These are phyloP conservation scores for Peromyscus californicus DNA, from an alignment of 2,113 vertebrate genomes.

Conservation along the genomic window DNA sequence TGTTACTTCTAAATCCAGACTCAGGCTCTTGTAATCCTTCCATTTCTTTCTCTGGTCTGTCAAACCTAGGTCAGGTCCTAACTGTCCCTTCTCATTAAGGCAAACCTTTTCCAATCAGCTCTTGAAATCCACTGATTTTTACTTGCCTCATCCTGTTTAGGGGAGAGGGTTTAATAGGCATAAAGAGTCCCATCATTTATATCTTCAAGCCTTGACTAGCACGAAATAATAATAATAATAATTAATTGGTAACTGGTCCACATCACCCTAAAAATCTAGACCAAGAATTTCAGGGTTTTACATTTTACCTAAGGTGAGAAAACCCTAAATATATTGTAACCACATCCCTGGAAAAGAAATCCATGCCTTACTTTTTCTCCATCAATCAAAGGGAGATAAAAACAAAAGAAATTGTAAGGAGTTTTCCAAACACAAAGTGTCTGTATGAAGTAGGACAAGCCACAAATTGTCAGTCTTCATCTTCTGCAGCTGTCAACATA, in stretches of 20 bases:
- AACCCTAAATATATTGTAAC: not conserved
- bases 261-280: not conserved
- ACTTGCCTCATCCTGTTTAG: not conserved
- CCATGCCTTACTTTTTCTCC: not conserved
- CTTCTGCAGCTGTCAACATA: constrained; percentile 38
- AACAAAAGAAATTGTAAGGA: constrained; percentile 9
- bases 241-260: not conserved
- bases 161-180: not conserved
- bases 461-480: constrained; percentile 1
- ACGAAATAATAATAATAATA: not conserved
- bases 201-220: not conserved
- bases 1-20: not conserved
- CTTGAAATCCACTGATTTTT: not conserved
- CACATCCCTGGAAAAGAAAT: not conserved
- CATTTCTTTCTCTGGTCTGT: not conserved
- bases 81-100: not conserved
- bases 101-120: not conserved
- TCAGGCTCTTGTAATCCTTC: not conserved
- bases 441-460: not conserved
- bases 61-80: not conserved
- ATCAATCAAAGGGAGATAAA: not conserved
- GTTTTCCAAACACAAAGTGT: not conserved
- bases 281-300: not conserved
- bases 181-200: not conserved
- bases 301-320: not conserved